A percentile compares a stretch with the other conserved stretches of the same genome.
Evolutionary conservation across 2,888 invertebrate genomes (phyloP).

Genomic region (Osedax frankpressi): DNA sequence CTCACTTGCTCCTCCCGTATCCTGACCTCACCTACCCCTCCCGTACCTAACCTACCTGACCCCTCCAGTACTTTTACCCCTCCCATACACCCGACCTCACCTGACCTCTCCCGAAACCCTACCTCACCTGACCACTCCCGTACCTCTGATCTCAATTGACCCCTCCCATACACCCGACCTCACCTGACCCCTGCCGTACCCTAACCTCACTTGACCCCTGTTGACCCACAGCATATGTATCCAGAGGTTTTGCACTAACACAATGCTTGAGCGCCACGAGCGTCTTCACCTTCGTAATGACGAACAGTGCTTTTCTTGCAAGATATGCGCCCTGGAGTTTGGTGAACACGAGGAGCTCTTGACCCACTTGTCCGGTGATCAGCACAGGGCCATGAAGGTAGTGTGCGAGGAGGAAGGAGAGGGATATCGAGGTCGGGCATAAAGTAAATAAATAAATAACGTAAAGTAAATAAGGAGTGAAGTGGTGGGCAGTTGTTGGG

Average conservation of each 20-base stretch:
- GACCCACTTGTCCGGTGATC: slow-evolving; percentile 26
- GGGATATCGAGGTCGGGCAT: too few relatives aligned
- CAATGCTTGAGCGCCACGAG: slow-evolving; percentile 25
- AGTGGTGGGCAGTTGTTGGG: too few relatives aligned
- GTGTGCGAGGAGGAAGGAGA: too few relatives aligned
- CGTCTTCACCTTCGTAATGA: slow-evolving; percentile 21
- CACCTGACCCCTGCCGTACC: neutral
- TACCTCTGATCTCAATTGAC: neutral
- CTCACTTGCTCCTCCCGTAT: too few relatives aligned
- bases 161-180: neutral
- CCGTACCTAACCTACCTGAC: too few relatives aligned
- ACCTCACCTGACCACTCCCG: neutral
- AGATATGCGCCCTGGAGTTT: slow-evolving; percentile 28
- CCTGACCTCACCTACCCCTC: too few relatives aligned
- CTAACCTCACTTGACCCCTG: too few relatives aligned
- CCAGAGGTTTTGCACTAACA: slow-evolving; percentile 28
- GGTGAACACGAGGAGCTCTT: slow-evolving; percentile 24
- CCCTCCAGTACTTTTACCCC: too few relatives aligned
- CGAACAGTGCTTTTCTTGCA: slow-evolving; percentile 24
- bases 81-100: too few relatives aligned
- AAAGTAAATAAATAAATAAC: too few relatives aligned
- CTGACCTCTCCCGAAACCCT: neutral
- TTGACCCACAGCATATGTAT: slow-evolving; percentile 28
- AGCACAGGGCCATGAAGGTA: slow-evolving; percentile 30
- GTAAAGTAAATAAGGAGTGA: too few relatives aligned